Evolutionary conservation across 2,113 vertebrate genomes (phyloP).

Genomic region (Calyptomena viridis): DNA sequence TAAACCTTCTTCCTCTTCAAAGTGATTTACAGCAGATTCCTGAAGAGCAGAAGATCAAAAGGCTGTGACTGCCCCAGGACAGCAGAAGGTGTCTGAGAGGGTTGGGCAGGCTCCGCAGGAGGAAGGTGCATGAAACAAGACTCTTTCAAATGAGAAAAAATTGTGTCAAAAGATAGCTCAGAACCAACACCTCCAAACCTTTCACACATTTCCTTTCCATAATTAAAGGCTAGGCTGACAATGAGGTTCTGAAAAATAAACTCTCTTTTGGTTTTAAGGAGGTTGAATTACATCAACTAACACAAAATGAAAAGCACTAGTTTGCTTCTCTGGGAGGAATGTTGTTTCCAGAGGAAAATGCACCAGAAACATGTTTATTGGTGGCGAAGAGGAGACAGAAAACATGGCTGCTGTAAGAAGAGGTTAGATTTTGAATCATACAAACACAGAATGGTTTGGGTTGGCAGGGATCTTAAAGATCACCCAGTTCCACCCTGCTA

Average conservation of each 20-base stretch:
- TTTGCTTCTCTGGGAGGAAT: not conserved
- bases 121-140: not conserved
- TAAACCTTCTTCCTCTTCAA: not conserved
- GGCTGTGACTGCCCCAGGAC: not conserved
- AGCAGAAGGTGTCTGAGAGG: not conserved
- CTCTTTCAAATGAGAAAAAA: not conserved
- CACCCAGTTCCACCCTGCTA: not conserved
- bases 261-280: not conserved
- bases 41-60: not conserved
- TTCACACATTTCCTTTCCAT: not conserved
- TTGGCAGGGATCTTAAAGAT: not conserved
- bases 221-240: not conserved
- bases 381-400: not conserved
- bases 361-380: not conserved
- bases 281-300: not conserved
- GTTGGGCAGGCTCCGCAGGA: accelerated
- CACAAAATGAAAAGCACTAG: not conserved
- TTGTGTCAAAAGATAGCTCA: not conserved
- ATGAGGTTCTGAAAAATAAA: not conserved
- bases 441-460: not conserved
- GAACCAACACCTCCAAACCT: not conserved
- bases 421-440: not conserved
- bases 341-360: not conserved
- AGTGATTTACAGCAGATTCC: not conserved
- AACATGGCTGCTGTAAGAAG: not conserved